phyloP scores from a whole-genome alignment of 2,113 vertebrate species.

The Isichthys henryi region DNA sequence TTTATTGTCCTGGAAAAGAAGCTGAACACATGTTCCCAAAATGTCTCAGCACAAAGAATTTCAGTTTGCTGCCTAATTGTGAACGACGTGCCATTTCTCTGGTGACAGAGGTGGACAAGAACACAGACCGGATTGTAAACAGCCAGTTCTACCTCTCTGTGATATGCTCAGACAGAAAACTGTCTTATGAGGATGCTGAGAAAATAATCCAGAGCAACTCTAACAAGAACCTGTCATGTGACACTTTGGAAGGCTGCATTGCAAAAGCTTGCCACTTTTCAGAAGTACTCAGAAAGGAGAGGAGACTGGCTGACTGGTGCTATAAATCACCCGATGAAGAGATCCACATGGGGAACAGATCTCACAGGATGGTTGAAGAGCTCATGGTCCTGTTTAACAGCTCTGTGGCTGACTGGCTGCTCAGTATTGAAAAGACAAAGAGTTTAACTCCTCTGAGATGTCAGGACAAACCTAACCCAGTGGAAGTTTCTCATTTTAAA shows the following conservation, averaged over 20 bases:
- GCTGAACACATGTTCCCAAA: conserved; percentile 66
- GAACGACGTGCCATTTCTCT: conserved; percentile 70
- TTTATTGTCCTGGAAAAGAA: conserved; percentile 51
- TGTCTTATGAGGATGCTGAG: conserved; percentile 73
- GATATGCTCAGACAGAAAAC: conserved; percentile 58
- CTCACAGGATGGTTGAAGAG: conserved; percentile 78
- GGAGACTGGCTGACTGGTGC: conserved; percentile 58
- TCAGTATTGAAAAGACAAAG: conserved; percentile 39
- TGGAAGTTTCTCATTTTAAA: conserved; percentile 44
- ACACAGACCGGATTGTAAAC: conserved; percentile 39
- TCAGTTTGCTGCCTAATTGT: conserved; percentile 62
- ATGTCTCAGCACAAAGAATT: conserved; percentile 47
- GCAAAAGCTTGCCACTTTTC: conserved; percentile 68
- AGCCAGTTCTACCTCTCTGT: conserved; percentile 51
- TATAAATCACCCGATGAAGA: conserved; percentile 66
- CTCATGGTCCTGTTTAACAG: conserved; percentile 79
- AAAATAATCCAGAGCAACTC: conserved; percentile 45
- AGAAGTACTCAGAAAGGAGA: conserved; percentile 54
- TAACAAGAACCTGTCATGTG: conserved; percentile 18
- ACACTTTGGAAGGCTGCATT: conserved; percentile 61
- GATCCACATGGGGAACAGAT: conserved; percentile 53
- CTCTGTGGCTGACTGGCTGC: conserved; percentile 54
- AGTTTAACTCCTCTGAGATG: conserved; percentile 67
- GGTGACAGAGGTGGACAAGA: conserved; percentile 64
- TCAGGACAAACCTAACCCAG: conserved; percentile 55